These are phyloP conservation scores for Condylostylus longicornis DNA, from an alignment of 1,140 invertebrate genomes.

Conservation along the genomic window DNA sequence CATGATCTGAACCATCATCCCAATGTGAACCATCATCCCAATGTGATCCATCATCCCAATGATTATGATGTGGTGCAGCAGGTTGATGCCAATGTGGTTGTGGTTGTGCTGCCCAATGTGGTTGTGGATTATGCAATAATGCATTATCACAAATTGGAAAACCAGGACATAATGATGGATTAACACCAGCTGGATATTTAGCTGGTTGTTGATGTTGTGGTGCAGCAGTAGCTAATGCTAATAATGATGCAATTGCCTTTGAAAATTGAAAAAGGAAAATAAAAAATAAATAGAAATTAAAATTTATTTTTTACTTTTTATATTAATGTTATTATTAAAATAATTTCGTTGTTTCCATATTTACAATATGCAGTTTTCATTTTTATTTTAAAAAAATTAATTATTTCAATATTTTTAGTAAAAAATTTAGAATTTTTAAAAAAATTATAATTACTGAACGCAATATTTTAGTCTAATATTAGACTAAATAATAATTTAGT, in stretches of 20 bases:
- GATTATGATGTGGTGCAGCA: slow-evolving; percentile 17
- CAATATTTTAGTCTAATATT: too few relatives aligned
- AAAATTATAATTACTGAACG: too few relatives aligned
- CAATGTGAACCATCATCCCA: slow-evolving; percentile 9
- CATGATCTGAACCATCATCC: slow-evolving; percentile 11
- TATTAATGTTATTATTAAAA: too few relatives aligned
- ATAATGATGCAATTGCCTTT: slow-evolving; percentile 15
- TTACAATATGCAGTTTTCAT: too few relatives aligned
- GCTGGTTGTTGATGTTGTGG: slow-evolving; percentile 27
- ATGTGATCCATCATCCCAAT: slow-evolving; percentile 16
- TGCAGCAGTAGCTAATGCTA: slow-evolving; percentile 23
- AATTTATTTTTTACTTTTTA: not conserved
- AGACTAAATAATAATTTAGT: too few relatives aligned
- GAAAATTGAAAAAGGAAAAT: not conserved
- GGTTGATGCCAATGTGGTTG: slow-evolving; percentile 21
- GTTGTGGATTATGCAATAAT: slow-evolving; percentile 24
- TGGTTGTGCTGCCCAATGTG: slow-evolving; percentile 18
- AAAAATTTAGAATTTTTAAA: too few relatives aligned
- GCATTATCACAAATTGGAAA: slow-evolving; percentile 34
- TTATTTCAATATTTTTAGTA: too few relatives aligned
- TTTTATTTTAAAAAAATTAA: too few relatives aligned
- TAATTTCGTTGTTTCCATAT: too few relatives aligned
- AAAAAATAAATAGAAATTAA: not conserved
- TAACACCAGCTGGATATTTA: slow-evolving; percentile 30
- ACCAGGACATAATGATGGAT: slow-evolving; percentile 30